Evolutionary conservation across 2,888 invertebrate species (phyloP).

Genomic region (Zaprionus obscuricornis): DNA sequence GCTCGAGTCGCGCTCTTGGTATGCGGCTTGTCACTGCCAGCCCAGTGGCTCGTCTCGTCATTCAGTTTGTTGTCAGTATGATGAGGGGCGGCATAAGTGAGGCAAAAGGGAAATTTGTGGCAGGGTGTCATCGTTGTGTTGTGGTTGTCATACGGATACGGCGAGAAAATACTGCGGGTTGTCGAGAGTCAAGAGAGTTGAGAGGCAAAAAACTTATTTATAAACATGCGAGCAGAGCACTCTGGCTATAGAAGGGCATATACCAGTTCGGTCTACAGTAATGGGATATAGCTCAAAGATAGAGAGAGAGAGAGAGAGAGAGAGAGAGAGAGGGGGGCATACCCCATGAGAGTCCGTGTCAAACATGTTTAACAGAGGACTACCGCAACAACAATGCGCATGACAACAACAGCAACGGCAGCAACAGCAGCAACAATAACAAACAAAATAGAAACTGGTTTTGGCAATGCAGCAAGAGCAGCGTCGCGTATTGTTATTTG

Average conservation of each 20-base stretch:
- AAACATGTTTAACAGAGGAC: slow-evolving; percentile 69
- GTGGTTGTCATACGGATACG: slow-evolving; percentile 33
- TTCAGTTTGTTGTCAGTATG: not conserved
- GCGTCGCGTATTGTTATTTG: slow-evolving; percentile 9
- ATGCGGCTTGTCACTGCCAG: slow-evolving; percentile 72
- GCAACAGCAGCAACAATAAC: slow-evolving; percentile 53
- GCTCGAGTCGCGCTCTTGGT: slow-evolving; percentile 34
- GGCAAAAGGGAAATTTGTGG: not conserved
- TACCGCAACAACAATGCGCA: slow-evolving; percentile 64
- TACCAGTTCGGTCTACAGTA: no score
- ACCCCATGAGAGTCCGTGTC: slow-evolving; percentile 72
- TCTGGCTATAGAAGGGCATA: slow-evolving; percentile 20
- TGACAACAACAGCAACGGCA: slow-evolving; percentile 51
- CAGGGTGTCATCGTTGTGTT: slow-evolving; percentile 27
- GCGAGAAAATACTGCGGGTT: slow-evolving; percentile 65
- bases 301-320: no score
- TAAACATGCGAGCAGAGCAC: slow-evolving; percentile 47
- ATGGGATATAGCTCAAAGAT: no score
- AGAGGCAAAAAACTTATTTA: slow-evolving; percentile 70
- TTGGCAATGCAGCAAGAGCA: slow-evolving; percentile 25
- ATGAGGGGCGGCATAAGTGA: not conserved
- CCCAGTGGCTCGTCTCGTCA: slow-evolving; percentile 52
- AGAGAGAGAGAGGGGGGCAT: slow-evolving; percentile 30
- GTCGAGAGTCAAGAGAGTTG: slow-evolving; percentile 35
- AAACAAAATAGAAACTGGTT: slow-evolving; percentile 54